Evolutionary conservation across 2,113 vertebrate species (phyloP).

Genomic region (Pluvialis apricaria): DNA sequence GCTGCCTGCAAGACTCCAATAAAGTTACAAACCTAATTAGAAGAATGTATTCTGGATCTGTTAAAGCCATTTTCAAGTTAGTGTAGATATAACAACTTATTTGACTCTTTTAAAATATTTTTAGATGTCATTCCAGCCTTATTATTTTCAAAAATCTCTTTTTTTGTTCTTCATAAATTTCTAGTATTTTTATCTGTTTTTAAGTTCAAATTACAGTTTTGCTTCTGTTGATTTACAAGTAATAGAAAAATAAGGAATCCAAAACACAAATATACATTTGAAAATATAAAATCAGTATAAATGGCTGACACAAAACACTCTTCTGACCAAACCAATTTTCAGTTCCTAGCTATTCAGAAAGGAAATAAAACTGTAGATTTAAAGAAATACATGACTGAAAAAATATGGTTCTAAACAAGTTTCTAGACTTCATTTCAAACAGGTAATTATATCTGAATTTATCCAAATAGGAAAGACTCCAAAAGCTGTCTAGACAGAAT

Average conservation of each 20-base stretch:
- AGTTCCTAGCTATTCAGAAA: neutral
- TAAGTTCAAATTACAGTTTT: neutral
- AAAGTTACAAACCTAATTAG: neutral
- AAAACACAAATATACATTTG: neutral
- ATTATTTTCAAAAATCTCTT: neutral
- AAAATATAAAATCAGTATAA: neutral
- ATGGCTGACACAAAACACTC: neutral
- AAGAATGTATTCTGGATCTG: neutral
- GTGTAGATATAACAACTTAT: neutral
- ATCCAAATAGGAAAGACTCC: neutral
- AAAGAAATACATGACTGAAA: neutral
- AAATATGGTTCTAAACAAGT: neutral
- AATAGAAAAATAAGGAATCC: neutral
- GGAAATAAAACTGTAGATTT: neutral
- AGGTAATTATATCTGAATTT: neutral
- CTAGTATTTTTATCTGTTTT: neutral
- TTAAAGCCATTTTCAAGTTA: neutral
- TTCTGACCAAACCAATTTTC: neutral
- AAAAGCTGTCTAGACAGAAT: neutral
- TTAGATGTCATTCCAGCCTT: neutral
- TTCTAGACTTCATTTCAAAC: neutral
- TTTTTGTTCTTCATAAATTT: neutral
- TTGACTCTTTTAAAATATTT: neutral
- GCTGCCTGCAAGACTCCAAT: neutral
- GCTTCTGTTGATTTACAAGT: neutral